A percentile compares a stretch with the other conserved stretches of the same genome.
Evolutionary conservation across 1,140 invertebrate genomes (phyloP).

Genomic region (Drosophila repleta): DNA sequence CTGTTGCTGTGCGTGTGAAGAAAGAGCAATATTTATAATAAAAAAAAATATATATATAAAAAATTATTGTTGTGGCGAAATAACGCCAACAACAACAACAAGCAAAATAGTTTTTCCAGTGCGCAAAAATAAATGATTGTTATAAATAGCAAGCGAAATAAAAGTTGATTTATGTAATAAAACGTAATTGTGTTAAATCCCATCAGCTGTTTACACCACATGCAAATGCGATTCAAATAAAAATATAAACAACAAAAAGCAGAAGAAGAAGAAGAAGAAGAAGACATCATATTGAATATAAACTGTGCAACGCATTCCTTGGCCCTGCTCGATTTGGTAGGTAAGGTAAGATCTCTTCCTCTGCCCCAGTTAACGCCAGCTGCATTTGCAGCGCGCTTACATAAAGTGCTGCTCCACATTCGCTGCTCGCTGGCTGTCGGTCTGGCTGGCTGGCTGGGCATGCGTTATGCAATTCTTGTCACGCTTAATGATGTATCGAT

Average conservation of each 20-base stretch:
- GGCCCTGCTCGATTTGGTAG: slow-evolving; percentile 9
- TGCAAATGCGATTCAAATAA: slow-evolving; percentile 37
- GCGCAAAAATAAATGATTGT: slow-evolving; percentile 18
- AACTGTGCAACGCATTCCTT: background rate
- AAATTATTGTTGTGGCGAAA: slow-evolving; percentile 52
- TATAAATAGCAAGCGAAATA: slow-evolving; percentile 8
- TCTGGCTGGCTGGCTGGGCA: slow-evolving; percentile 11
- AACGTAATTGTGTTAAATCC: slow-evolving; percentile 43
- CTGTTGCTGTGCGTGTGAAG: slow-evolving; percentile 63
- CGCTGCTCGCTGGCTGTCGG: background rate
- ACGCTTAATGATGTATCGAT: slow-evolving; percentile 71
- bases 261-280: background rate
- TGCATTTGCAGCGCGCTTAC: slow-evolving; percentile 35
- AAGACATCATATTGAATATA: no score
- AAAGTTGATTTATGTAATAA: slow-evolving; percentile 59
- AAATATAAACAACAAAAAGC: background rate
- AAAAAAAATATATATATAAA: slow-evolving; percentile 42
- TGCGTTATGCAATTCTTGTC: slow-evolving; percentile 46
- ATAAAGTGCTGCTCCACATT: slow-evolving; percentile 63
- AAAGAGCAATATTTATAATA: slow-evolving; percentile 74
- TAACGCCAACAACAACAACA: slow-evolving; percentile 48
- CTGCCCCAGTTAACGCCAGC: slow-evolving; percentile 1
- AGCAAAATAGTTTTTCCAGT: slow-evolving; percentile 69
- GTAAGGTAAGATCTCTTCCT: slow-evolving; percentile 4
- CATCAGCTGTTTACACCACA: slow-evolving; percentile 19